Evolutionary conservation across 2,797 vertebrate genomes (phyloP).

Genomic region (Furcifer pardalis): DNA sequence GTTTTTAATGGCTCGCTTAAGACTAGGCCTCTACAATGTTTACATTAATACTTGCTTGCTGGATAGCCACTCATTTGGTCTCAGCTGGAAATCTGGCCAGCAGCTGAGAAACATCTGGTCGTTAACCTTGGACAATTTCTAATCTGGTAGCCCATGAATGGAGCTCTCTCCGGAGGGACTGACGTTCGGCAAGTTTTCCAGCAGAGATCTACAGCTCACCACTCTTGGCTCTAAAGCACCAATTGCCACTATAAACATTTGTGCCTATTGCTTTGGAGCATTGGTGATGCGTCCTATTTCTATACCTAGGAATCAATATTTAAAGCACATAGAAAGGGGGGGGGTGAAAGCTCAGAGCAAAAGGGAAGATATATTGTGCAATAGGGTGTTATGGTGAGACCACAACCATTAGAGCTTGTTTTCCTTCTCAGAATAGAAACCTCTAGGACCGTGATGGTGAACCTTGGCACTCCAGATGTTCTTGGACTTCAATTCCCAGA

Average conservation of each 20-base stretch:
- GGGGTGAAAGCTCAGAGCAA: not conserved
- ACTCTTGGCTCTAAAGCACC: not conserved
- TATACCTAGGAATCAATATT: fast-evolving
- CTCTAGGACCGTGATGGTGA: no score
- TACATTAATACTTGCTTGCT: slow-evolving; percentile 66
- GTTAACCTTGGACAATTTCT: slow-evolving; percentile 71
- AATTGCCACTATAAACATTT: not conserved
- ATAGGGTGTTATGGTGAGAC: no score
- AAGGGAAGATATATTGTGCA: no score
- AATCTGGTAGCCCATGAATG: slow-evolving; percentile 72
- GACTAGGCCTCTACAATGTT: slow-evolving; percentile 64
- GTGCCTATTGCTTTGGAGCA: not conserved
- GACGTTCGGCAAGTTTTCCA: slow-evolving; percentile 59
- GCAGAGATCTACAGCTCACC: not conserved
- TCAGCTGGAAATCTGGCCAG: slow-evolving; percentile 71
- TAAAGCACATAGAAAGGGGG: not conserved
- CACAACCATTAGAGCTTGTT: not conserved
- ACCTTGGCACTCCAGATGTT: no score
- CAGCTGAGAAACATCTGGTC: slow-evolving; percentile 78
- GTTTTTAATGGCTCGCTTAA: slow-evolving; percentile 66
- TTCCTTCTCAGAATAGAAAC: not conserved
- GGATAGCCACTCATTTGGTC: slow-evolving; percentile 63
- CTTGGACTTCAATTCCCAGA: no score
- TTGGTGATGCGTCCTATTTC: not conserved
- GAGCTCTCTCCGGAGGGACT: slow-evolving; percentile 57